Percentiles rank a stretch among this genome's conserved stretches.
Conservation (phyloP, 2,113 vertebrate species). For the Phalacrocorax aristotelis region DNA sequence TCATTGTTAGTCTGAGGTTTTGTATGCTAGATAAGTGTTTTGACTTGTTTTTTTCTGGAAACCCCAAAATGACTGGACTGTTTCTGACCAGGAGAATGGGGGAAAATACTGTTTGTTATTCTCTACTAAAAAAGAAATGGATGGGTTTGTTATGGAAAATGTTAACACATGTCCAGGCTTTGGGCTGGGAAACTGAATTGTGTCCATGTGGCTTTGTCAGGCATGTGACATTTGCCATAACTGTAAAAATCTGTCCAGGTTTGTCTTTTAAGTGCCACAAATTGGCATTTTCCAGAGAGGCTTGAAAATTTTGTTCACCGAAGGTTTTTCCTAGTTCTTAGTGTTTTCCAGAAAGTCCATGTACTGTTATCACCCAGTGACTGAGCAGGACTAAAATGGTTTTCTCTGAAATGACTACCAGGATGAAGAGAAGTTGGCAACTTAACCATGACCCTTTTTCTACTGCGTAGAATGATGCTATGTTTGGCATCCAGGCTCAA, state of each 20-base stretch:
- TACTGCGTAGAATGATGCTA: not conserved
- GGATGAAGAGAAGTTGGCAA: not conserved
- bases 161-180: not conserved
- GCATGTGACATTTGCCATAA: not conserved
- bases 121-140: not conserved
- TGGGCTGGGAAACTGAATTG: not conserved
- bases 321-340: not conserved
- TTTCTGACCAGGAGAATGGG: not conserved
- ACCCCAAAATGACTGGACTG: not conserved
- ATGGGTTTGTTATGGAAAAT: not conserved
- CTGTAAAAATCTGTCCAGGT: not conserved
- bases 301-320: not conserved
- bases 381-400: not conserved
- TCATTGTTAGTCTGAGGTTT: not conserved
- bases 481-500: not conserved
- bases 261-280: not conserved
- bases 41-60: not conserved
- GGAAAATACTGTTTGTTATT: not conserved
- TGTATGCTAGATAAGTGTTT: not conserved
- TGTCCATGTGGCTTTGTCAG: not conserved
- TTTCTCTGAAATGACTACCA: not conserved
- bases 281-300: not conserved
- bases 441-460: not conserved
- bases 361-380: not conserved
- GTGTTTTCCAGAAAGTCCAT: not conserved